These are phyloP conservation scores for Poeciliopsis turneri DNA, from an alignment of 2,797 vertebrate genomes.

Conservation along the genomic window DNA sequence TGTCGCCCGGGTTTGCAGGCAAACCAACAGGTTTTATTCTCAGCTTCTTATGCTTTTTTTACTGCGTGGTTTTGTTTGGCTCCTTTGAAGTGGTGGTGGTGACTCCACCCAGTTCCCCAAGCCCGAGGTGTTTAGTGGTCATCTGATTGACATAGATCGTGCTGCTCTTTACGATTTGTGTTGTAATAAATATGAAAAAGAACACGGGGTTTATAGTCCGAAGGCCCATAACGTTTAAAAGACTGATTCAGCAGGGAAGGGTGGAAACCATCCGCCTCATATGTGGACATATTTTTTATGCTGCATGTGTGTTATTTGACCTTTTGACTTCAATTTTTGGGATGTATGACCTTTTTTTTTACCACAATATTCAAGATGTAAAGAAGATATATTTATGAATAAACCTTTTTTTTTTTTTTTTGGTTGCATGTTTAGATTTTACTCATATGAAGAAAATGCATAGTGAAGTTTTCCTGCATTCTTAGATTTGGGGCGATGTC, in stretches of 20 bases:
- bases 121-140: slow-evolving; percentile 27
- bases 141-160: slow-evolving; percentile 22
- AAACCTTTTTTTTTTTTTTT: neutral
- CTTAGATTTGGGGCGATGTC: neutral
- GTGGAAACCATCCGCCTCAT: neutral
- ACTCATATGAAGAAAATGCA: neutral
- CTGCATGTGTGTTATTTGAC: neutral
- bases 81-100: slow-evolving; percentile 48
- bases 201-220: neutral
- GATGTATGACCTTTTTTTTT: neutral
- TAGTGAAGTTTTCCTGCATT: neutral
- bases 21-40: slow-evolving; percentile 25
- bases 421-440: neutral
- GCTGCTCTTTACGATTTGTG: slow-evolving; percentile 2
- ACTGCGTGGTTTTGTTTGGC: slow-evolving; percentile 11
- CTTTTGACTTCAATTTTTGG: neutral
- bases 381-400: neutral
- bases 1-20: slow-evolving; percentile 7
- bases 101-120: slow-evolving; percentile 45
- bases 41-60: slow-evolving; percentile 35
- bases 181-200: neutral
- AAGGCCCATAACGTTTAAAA: neutral
- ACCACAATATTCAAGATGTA: neutral
- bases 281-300: neutral
- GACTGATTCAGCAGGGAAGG: slow-evolving; percentile 1